A percentile compares a stretch with the other conserved stretches of the same genome.
These are phyloP conservation scores for Selene dorsalis DNA, from an alignment of 2,797 vertebrate genomes.

Conservation along the genomic window DNA sequence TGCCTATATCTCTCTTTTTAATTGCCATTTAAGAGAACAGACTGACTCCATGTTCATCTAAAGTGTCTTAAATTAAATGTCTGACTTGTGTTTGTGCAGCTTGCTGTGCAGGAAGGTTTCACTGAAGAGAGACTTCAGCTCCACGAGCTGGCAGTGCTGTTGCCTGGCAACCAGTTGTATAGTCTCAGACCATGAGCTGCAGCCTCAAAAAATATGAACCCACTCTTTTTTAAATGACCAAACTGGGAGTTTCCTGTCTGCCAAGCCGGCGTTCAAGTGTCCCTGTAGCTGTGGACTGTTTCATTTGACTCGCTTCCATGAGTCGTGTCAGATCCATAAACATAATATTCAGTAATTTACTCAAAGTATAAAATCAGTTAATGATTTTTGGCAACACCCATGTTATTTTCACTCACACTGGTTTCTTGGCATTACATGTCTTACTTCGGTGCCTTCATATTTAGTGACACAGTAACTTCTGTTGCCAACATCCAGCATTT, in stretches of 20 bases:
- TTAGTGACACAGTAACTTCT: not conserved
- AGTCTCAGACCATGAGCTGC: slow-evolving; percentile 54
- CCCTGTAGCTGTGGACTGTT: slow-evolving; percentile 2
- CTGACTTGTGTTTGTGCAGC: slow-evolving; percentile 39
- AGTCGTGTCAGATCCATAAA: not conserved
- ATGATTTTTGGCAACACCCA: not conserved
- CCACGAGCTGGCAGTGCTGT: slow-evolving; percentile 52
- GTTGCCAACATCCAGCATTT: not conserved
- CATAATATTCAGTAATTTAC: not conserved
- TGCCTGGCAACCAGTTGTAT: slow-evolving; percentile 71
- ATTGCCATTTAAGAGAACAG: slow-evolving; percentile 9
- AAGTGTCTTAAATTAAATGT: slow-evolving; percentile 23
- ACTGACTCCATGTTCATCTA: slow-evolving; percentile 20
- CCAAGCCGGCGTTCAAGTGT: slow-evolving; percentile 14
- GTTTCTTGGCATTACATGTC: not conserved
- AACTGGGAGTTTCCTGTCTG: slow-evolving; percentile 38
- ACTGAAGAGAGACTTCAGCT: slow-evolving; percentile 39
- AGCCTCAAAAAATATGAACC: slow-evolving; percentile 56
- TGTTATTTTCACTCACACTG: not conserved
- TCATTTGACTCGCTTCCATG: not conserved
- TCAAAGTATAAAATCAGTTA: not conserved
- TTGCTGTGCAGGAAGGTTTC: slow-evolving; percentile 48
- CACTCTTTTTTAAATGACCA: slow-evolving; percentile 36
- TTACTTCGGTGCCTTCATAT: not conserved
- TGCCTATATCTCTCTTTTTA: slow-evolving; percentile 9